Evolutionary conservation across 2,888 invertebrate species (phyloP).

Genomic region (Neoaliturus tenellus): DNA sequence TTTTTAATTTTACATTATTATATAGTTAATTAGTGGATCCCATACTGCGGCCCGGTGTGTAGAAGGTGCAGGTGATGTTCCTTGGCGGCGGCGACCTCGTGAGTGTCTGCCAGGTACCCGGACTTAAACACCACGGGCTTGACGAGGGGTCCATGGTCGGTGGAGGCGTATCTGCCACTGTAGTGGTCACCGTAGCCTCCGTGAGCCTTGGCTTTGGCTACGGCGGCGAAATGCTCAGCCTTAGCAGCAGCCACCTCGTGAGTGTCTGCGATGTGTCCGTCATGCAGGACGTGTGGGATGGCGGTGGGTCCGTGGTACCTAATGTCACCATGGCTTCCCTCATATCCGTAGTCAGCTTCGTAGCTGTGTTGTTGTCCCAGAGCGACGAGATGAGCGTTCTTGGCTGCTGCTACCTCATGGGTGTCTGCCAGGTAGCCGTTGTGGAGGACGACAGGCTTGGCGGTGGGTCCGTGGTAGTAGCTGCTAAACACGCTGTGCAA

Average conservation of each 20-base stretch:
- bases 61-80: neutral
- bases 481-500: conserved; percentile 12
- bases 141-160: conserved; percentile 42
- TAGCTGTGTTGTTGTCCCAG: neutral
- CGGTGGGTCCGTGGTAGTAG: conserved; percentile 28
- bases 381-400: conserved; percentile 37
- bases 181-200: no score
- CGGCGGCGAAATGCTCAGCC: no score
- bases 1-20: neutral
- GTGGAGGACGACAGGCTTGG: conserved; percentile 31
- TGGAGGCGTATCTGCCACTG: no score
- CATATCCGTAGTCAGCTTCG: neutral
- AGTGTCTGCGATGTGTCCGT: no score
- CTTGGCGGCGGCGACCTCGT: neutral
- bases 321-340: conserved; percentile 10
- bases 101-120: conserved; percentile 30
- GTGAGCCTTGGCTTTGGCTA: no score
- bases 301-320: no score
- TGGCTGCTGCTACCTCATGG: conserved; percentile 45
- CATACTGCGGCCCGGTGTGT: neutral
- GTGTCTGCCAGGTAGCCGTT: conserved; percentile 46
- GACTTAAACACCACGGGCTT: conserved; percentile 39
- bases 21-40: neutral
- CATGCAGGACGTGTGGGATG: no score
- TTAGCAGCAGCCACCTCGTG: no score